Conservation (phyloP, 1,140 invertebrate genomes). For the Drosophila repleta region DNA sequence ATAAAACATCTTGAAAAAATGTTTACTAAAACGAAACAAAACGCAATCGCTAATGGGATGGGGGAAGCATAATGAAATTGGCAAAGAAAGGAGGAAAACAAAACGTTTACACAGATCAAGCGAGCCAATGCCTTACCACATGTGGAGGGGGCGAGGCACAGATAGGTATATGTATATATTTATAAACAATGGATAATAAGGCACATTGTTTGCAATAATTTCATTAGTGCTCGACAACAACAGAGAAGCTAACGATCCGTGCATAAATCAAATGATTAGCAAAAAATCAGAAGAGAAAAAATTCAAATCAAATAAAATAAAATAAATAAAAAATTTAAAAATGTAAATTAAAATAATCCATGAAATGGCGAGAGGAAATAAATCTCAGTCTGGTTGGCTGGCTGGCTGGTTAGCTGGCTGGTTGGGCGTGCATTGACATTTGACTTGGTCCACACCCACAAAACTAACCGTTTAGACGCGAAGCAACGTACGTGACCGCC, state of each 20-base stretch:
- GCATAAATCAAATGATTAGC: constrained; percentile 57
- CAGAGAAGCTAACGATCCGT: constrained; percentile 51
- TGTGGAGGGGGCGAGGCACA: background rate
- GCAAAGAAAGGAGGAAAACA: constrained; percentile 32
- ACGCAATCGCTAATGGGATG: constrained; percentile 12
- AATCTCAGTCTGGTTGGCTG: background rate
- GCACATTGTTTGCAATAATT: constrained; percentile 54
- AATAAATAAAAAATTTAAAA: no score
- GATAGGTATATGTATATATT: background rate
- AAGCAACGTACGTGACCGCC: constrained; percentile 38
- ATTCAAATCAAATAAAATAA: constrained; percentile 5
- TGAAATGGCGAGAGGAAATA: constrained; percentile 9
- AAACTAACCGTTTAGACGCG: constrained; percentile 21
- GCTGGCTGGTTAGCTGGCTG: background rate
- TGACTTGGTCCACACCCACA: constrained; percentile 42
- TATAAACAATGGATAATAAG: constrained; percentile 26
- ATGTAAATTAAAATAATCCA: constrained; percentile 7
- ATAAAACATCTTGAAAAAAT: constrained; percentile 5
- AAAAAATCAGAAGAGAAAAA: constrained; percentile 18
- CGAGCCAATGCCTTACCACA: constrained; percentile 26
- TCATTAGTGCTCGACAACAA: constrained; percentile 54
- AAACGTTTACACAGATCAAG: constrained; percentile 19
- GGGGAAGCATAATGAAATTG: constrained; percentile 28
- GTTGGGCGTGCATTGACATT: constrained; percentile 42
- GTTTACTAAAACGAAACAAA: constrained; percentile 28